phyloP scores from a whole-genome alignment of 2,797 vertebrate species.

The Cynopterus sphinx region DNA sequence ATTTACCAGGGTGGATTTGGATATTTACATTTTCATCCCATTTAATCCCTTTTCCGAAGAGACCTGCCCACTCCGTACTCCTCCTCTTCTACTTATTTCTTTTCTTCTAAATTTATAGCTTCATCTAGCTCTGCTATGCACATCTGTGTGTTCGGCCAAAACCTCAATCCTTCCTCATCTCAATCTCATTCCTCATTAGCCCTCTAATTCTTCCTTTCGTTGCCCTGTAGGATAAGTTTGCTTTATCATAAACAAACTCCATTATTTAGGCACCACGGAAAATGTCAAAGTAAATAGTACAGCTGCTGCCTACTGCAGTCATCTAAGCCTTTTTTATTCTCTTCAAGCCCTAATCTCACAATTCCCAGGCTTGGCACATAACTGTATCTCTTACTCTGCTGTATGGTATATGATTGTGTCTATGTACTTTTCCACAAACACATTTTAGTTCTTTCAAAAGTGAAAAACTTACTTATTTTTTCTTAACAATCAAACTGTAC shows the following conservation, averaged over 20 bases:
- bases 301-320: not conserved
- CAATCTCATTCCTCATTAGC: not conserved
- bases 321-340: not conserved
- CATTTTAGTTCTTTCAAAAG: not conserved
- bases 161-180: not conserved
- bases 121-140: not conserved
- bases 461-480: not conserved
- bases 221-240: not conserved
- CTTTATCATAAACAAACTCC: not conserved
- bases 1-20: not conserved
- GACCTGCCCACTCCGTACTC: not conserved
- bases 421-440: conserved; percentile 11
- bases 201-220: not conserved
- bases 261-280: not conserved
- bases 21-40: not conserved
- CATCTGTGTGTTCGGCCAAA: not conserved
- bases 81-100: not conserved
- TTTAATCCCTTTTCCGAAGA: not conserved
- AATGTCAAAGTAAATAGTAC: not conserved
- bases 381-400: not conserved
- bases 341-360: not conserved
- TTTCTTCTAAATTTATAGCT: not conserved
- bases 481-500: not conserved
- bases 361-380: not conserved
- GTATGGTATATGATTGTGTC: not conserved